These are phyloP conservation scores for Montipora sp. DNA, from an alignment of 64 coral and sea anemone species.

Conservation along the genomic window DNA sequence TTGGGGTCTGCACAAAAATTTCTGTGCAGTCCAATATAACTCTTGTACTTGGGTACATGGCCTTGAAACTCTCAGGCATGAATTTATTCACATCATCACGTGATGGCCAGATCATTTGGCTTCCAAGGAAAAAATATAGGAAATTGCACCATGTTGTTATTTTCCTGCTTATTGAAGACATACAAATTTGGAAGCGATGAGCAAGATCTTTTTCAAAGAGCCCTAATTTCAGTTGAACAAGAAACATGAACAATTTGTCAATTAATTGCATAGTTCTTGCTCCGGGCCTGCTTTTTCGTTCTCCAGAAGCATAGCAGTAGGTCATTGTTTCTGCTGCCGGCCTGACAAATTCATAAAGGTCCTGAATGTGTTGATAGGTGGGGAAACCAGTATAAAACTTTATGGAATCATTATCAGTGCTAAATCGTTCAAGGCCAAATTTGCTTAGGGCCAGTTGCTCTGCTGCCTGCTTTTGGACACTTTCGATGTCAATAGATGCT, in stretches of 20 bases:
- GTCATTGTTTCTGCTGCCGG: no score
- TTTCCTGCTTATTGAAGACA: constrained; percentile 69
- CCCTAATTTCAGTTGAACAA: constrained; percentile 13
- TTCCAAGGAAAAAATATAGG: constrained; percentile 72
- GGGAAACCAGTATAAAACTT: no score
- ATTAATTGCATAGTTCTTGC: constrained; percentile 46
- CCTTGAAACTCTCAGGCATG: constrained; percentile 56
- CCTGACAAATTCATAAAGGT: no score
- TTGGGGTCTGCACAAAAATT: constrained; percentile 69
- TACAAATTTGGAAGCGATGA: constrained; percentile 65
- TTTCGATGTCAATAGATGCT: no score
- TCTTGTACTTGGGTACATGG: constrained; percentile 56
- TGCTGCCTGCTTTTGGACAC: no score
- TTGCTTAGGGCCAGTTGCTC: no score
- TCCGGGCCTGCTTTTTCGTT: constrained; percentile 11
- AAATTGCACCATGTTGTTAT: neutral
- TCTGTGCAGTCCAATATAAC: constrained; percentile 72
- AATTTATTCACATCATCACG: constrained; percentile 26
- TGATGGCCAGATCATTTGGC: constrained; percentile 59
- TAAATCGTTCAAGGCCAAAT: no score
- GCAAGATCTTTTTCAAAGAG: constrained; percentile 37
- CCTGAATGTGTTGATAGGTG: no score
- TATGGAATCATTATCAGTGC: no score
- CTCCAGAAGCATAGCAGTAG: constrained; percentile 33
- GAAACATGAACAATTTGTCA: constrained; percentile 65